These are phyloP conservation scores for Hypercompe scribonia DNA, from an alignment of 2,888 invertebrate species.

Conservation along the genomic window DNA sequence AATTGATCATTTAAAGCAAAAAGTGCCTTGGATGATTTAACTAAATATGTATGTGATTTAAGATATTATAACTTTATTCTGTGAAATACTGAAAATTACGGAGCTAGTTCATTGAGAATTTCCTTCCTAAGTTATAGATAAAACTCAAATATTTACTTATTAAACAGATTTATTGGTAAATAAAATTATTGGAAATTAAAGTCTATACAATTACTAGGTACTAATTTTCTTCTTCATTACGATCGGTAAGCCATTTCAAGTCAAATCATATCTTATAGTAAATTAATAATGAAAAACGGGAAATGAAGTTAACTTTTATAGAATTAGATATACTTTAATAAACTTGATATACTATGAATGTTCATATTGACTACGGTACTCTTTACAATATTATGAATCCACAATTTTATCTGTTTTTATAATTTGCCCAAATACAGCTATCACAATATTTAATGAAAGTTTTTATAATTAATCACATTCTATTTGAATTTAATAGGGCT, in stretches of 20 bases:
- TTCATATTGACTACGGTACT: background rate
- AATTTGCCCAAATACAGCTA: background rate
- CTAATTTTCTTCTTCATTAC: too few relatives aligned
- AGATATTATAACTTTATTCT: background rate
- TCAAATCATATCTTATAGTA: too few relatives aligned
- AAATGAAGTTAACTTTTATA: background rate
- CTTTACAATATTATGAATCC: background rate
- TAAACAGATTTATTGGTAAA: too few relatives aligned
- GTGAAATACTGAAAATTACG: background rate
- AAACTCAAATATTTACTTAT: too few relatives aligned
- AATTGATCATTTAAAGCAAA: background rate
- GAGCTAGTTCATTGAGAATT: background rate
- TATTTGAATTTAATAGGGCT: background rate
- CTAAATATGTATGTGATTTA: background rate
- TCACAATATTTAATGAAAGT: constrained; percentile 7
- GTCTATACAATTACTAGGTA: too few relatives aligned
- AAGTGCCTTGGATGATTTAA: background rate
- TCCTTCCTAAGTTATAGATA: background rate
- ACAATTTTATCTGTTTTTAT: background rate
- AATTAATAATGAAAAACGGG: too few relatives aligned
- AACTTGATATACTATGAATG: background rate
- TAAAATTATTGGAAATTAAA: too few relatives aligned
- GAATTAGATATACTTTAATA: background rate
- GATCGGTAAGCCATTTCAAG: too few relatives aligned
- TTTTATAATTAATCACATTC: constrained; percentile 17